Percentiles rank a stretch among this genome's conserved stretches.
Evolutionary conservation across 2,888 invertebrate genomes (phyloP).

Genomic region (Unio delphinus): DNA sequence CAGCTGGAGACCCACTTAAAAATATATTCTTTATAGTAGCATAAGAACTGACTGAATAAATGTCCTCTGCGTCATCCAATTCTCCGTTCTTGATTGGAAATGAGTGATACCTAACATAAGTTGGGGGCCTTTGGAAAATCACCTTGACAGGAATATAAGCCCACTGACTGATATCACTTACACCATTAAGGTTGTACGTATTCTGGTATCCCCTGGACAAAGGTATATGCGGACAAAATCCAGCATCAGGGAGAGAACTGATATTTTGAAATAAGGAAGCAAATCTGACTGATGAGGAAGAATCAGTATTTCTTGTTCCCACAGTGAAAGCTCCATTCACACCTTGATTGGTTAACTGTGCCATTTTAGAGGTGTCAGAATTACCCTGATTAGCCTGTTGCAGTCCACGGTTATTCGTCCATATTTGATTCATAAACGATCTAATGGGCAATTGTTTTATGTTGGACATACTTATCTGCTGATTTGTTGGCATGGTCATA

Average conservation of each 20-base stretch:
- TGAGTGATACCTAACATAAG: constrained; percentile 41
- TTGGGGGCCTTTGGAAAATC: constrained; percentile 53
- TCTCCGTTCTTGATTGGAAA: constrained; percentile 51
- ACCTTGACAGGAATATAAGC: constrained; percentile 58
- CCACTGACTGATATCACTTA: constrained; percentile 56
- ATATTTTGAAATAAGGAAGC: no score
- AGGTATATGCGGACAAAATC: constrained; percentile 32
- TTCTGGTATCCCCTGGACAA: constrained; percentile 47
- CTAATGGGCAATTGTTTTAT: no score
- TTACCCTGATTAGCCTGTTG: no score
- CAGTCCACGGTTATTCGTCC: no score
- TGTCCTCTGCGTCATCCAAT: constrained; percentile 39
- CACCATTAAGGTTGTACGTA: constrained; percentile 53
- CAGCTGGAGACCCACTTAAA: constrained; percentile 30
- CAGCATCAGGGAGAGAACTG: background rate
- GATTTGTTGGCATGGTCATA: no score
- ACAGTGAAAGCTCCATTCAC: no score
- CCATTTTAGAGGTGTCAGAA: no score
- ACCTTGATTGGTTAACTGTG: no score
- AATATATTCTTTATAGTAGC: constrained; percentile 29
- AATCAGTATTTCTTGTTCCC: no score
- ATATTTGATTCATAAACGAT: no score
- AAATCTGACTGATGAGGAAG: no score
- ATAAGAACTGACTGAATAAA: constrained; percentile 47
- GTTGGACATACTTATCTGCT: no score